These are phyloP conservation scores for Cotesia typhae DNA, from an alignment of 1,140 invertebrate genomes.

Conservation along the genomic window DNA sequence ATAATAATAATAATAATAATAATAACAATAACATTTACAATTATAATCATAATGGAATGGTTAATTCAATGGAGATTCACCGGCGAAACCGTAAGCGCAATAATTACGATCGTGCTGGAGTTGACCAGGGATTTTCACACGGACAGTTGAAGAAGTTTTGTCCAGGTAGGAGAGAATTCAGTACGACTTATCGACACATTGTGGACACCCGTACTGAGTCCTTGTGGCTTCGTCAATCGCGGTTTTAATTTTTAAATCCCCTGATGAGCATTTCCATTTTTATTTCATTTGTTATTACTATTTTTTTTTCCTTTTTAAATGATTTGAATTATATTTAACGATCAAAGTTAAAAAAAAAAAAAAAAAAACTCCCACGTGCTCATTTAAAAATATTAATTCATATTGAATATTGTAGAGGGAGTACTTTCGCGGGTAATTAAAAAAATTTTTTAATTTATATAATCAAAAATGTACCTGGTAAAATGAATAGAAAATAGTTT, in stretches of 20 bases:
- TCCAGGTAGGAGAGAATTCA: slow-evolving; percentile 46
- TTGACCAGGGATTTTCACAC: slow-evolving; percentile 22
- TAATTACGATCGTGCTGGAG: slow-evolving; percentile 32
- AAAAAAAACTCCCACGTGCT: not conserved
- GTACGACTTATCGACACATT: not conserved
- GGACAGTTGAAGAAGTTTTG: slow-evolving; percentile 44
- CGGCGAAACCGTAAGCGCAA: slow-evolving; percentile 49
- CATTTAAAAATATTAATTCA: slow-evolving; percentile 19
- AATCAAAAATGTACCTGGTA: not conserved
- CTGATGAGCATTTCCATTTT: no score
- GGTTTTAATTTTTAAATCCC: not conserved
- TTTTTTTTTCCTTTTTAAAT: no score
- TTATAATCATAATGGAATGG: no score
- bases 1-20: slow-evolving; percentile 1
- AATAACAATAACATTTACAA: not conserved
- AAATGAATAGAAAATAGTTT: no score
- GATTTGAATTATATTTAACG: not conserved
- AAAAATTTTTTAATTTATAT: not conserved
- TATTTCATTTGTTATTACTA: no score
- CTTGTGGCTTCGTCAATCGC: slow-evolving; percentile 17
- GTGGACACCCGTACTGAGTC: slow-evolving; percentile 7
- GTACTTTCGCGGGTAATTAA: not conserved
- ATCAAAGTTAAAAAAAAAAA: not conserved
- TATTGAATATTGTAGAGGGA: slow-evolving; percentile 13
- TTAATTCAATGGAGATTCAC: not conserved